These are phyloP conservation scores for Ferdinandea cuprea DNA, from an alignment of 2,888 invertebrate species.

Conservation along the genomic window DNA sequence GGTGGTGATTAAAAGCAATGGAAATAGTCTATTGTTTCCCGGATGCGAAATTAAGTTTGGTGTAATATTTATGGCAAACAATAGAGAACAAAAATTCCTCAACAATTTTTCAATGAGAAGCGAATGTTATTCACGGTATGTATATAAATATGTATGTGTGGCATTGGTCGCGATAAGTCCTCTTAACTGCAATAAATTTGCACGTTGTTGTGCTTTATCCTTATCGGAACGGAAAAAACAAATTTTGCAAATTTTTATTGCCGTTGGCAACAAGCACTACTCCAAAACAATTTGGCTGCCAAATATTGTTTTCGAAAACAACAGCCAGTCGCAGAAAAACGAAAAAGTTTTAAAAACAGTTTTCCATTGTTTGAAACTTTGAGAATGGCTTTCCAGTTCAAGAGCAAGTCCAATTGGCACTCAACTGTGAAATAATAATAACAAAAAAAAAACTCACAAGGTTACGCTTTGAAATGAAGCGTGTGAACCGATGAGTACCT, in stretches of 20 bases:
- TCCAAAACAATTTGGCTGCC: slow-evolving; percentile 20
- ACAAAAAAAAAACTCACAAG: too few species aligned
- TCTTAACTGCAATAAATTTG: slow-evolving; percentile 42
- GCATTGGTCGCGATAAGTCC: too few species aligned
- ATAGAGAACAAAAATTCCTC: slow-evolving; percentile 18
- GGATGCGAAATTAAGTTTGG: too few species aligned
- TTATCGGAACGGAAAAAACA: not conserved
- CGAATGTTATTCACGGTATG: slow-evolving; percentile 21
- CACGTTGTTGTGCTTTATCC: slow-evolving; percentile 46
- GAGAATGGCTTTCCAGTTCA: slow-evolving; percentile 2
- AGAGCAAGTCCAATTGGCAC: not conserved
- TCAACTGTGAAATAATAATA: too few species aligned
- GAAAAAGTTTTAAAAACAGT: not conserved
- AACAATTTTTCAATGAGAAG: slow-evolving; percentile 5
- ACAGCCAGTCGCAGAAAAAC: not conserved
- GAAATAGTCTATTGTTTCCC: slow-evolving; percentile 41
- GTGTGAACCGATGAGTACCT: too few species aligned
- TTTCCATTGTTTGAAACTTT: not conserved
- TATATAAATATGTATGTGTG: too few species aligned
- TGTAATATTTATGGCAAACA: slow-evolving; percentile 7
- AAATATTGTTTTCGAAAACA: slow-evolving; percentile 28
- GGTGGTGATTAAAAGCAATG: too few species aligned
- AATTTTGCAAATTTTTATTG: slow-evolving; percentile 7
- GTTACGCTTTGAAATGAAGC: too few species aligned
- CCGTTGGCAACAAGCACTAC: not conserved